A percentile compares a stretch with the other conserved stretches of the same genome.
phyloP scores from a whole-genome alignment of 2,888 invertebrate genomes.

The Cerceris ruficornis region DNA sequence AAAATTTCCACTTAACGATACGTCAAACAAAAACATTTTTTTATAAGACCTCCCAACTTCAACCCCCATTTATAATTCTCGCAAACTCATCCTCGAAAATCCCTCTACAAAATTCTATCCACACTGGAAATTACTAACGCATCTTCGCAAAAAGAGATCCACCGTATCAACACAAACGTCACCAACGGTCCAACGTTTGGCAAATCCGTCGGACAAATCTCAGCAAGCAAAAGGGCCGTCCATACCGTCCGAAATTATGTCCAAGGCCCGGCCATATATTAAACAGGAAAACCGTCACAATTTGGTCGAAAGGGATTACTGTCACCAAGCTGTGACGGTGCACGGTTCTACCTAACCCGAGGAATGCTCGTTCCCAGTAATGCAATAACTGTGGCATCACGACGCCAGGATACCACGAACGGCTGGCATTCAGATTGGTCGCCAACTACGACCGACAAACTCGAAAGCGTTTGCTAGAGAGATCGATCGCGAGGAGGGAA shows the following conservation, averaged over 20 bases:
- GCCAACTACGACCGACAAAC: constrained; percentile 36
- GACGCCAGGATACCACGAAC: constrained; percentile 64
- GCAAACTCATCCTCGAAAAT: too few relatives aligned
- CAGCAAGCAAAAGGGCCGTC: neutral
- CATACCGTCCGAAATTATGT: neutral
- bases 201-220: too few relatives aligned
- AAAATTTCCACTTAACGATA: too few relatives aligned
- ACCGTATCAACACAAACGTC: too few relatives aligned
- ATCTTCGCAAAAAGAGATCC: too few relatives aligned
- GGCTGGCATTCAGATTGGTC: constrained; percentile 68
- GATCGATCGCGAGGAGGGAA: constrained; percentile 39
- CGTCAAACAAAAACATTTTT: too few relatives aligned
- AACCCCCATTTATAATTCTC: too few relatives aligned
- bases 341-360: constrained; percentile 51
- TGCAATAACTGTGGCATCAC: constrained; percentile 70
- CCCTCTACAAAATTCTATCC: too few relatives aligned
- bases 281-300: constrained; percentile 54
- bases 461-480: constrained; percentile 39
- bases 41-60: too few relatives aligned
- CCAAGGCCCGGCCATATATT: constrained; percentile 44
- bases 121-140: too few relatives aligned
- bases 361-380: constrained; percentile 68
- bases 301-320: constrained; percentile 42
- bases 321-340: constrained; percentile 50
- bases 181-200: too few relatives aligned